phyloP scores from a whole-genome alignment of 2,113 vertebrate species.

The Polyodon spathula region DNA sequence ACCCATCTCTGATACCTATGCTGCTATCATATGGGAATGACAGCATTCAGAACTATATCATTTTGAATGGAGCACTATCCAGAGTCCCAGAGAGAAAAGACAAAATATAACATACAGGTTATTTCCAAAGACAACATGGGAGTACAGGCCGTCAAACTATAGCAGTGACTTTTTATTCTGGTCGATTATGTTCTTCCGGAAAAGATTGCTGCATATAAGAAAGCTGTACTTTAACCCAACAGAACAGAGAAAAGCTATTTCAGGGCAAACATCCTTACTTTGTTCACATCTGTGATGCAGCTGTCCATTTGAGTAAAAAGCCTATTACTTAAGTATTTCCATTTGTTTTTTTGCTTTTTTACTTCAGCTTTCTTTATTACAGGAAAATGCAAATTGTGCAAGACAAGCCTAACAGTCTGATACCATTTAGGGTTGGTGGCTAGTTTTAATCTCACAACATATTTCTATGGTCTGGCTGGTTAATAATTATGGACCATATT shows the following conservation, averaged over 20 bases:
- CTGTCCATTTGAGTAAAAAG: not conserved
- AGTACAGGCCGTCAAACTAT: too few species aligned
- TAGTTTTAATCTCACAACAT: too few species aligned
- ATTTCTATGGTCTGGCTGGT: too few species aligned
- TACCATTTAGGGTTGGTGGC: too few species aligned
- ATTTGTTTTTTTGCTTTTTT: not conserved
- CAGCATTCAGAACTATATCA: too few species aligned
- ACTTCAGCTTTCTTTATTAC: not conserved
- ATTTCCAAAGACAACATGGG: not conserved
- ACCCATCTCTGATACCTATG: too few species aligned
- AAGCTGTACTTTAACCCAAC: not conserved
- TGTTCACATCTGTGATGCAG: constrained; percentile 1
- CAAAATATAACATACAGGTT: not conserved
- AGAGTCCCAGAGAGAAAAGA: not conserved
- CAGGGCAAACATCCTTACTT: not conserved
- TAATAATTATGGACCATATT: too few species aligned
- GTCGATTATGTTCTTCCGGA: not conserved
- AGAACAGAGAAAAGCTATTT: not conserved
- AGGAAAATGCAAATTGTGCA: not conserved
- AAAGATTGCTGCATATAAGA: not conserved
- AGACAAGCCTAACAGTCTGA: not conserved
- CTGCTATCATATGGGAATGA: too few species aligned
- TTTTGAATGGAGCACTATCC: too few species aligned
- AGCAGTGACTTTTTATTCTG: not conserved
- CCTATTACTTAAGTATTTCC: constrained; percentile 3